Evolutionary conservation across 2,888 invertebrate species (phyloP).

Genomic region (Nineta flava): DNA sequence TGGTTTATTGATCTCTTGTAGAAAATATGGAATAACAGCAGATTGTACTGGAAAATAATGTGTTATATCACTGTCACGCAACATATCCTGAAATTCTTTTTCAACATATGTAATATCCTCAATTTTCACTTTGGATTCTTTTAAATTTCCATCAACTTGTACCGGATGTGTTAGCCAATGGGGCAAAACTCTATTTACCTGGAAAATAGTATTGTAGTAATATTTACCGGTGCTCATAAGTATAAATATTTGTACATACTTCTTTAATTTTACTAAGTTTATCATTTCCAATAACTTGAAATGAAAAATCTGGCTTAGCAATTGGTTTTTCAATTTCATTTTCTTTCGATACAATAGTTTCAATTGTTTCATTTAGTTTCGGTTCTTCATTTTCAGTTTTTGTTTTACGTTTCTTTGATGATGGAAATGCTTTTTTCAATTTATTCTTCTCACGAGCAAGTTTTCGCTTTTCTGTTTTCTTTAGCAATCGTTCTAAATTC

Average conservation of each 20-base stretch:
- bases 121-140: slow-evolving; percentile 34
- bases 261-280: background rate
- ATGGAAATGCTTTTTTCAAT: slow-evolving; percentile 14
- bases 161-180: slow-evolving; percentile 75
- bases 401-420: background rate
- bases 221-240: too few relatives aligned
- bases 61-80: slow-evolving; percentile 53
- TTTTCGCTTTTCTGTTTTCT: slow-evolving; percentile 41
- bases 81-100: slow-evolving; percentile 37
- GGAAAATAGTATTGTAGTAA: slow-evolving; percentile 22
- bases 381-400: background rate
- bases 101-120: slow-evolving; percentile 47
- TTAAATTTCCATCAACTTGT: slow-evolving; percentile 56
- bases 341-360: background rate
- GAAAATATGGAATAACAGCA: slow-evolving; percentile 59
- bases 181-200: slow-evolving; percentile 67
- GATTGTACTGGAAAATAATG: slow-evolving; percentile 78
- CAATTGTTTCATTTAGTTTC: background rate
- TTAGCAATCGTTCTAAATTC: slow-evolving; percentile 39
- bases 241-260: slow-evolving; percentile 9
- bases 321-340: slow-evolving; percentile 5
- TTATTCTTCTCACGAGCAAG: slow-evolving; percentile 25
- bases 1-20: slow-evolving; percentile 42
- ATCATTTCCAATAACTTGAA: slow-evolving; percentile 1
- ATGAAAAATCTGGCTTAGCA: background rate